Conservation (phyloP, 2,888 invertebrate genomes). For the Sphinx pinastri region DNA sequence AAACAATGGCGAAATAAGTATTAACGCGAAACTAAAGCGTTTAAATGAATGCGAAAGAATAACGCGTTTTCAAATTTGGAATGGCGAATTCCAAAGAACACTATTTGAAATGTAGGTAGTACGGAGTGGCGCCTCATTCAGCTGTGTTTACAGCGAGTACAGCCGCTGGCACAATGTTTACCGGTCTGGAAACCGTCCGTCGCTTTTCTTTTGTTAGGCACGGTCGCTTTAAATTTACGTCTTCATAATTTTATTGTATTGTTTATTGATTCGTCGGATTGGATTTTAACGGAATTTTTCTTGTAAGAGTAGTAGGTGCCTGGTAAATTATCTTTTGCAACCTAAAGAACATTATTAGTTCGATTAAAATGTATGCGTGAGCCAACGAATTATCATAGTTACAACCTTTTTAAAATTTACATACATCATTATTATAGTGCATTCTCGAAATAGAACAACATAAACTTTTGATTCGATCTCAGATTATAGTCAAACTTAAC, state of each 20-base stretch:
- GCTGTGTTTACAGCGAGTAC: constrained; percentile 58
- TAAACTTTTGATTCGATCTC: too few relatives aligned
- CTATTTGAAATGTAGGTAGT: constrained; percentile 6
- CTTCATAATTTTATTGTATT: constrained; percentile 20
- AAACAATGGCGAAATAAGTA: not conserved
- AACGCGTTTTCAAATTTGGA: not conserved
- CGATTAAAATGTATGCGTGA: too few relatives aligned
- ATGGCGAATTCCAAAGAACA: not conserved
- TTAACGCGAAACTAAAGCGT: too few relatives aligned
- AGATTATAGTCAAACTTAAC: too few relatives aligned
- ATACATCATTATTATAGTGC: too few relatives aligned
- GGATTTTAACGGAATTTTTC: not conserved
- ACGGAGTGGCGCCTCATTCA: constrained; percentile 52
- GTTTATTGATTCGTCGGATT: constrained; percentile 22
- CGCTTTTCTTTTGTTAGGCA: constrained; percentile 58
- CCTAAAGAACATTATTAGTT: too few relatives aligned
- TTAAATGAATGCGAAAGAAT: not conserved
- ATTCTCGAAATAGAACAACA: too few relatives aligned
- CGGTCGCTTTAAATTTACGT: constrained; percentile 58
- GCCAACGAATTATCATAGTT: too few relatives aligned
- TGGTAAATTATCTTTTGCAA: not conserved
- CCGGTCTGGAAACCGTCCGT: constrained; percentile 68
- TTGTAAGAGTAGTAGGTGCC: not conserved
- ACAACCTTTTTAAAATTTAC: too few relatives aligned
- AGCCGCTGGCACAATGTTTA: constrained; percentile 66